Evolutionary conservation across 2,797 vertebrate species (phyloP).

Genomic region (Anabacerthia variegaticeps): DNA sequence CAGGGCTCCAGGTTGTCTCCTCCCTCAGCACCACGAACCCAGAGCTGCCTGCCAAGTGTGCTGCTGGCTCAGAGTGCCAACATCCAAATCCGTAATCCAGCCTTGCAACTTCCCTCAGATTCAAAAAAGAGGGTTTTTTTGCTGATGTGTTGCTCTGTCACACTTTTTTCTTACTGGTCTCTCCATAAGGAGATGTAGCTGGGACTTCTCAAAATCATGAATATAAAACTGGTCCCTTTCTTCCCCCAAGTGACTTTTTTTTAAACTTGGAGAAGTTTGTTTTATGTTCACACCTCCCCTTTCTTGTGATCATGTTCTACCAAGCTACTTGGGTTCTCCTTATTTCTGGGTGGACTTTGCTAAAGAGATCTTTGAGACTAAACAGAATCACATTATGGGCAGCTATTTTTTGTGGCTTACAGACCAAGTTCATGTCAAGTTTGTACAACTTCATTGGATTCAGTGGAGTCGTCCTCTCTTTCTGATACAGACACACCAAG

Average conservation of each 20-base stretch:
- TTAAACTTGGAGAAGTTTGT: not conserved
- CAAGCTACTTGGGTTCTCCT: not conserved
- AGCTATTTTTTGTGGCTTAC: not conserved
- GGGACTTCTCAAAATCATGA: not conserved
- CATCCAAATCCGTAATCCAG: not conserved
- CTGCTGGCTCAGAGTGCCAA: fast-evolving
- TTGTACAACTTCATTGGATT: not conserved
- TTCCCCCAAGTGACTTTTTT: not conserved
- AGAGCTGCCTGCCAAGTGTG: not conserved
- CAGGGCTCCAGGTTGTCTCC: not conserved
- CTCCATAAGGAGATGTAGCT: not conserved
- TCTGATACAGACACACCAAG: not conserved
- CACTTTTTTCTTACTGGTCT: not conserved
- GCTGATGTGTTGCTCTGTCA: not conserved
- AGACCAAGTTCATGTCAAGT: not conserved
- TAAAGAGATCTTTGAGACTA: not conserved
- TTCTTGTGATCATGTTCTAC: fast-evolving
- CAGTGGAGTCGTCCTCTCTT: not conserved
- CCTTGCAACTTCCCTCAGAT: not conserved
- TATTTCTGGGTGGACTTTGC: not conserved
- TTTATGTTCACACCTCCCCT: not conserved
- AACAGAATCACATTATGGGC: not conserved
- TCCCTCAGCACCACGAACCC: fast-evolving
- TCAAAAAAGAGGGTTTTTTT: not conserved
- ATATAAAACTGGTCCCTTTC: not conserved